Evolutionary conservation across 2,888 invertebrate species (phyloP).

Genomic region (Oconnorella tubifera): DNA sequence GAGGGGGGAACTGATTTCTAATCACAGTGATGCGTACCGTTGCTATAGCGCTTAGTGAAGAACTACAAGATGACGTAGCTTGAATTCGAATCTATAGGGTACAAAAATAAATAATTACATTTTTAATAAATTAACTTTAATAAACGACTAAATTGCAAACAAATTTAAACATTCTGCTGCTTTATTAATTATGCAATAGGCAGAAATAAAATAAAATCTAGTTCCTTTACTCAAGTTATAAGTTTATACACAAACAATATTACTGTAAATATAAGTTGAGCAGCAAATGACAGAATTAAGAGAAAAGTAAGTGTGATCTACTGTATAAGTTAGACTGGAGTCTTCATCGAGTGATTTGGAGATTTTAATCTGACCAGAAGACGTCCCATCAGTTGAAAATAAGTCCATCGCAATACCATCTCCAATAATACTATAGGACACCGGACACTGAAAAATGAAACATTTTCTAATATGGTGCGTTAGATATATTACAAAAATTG

Average conservation of each 20-base stretch:
- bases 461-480: too few species aligned
- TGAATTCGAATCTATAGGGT: conserved; percentile 39
- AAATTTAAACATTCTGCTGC: too few species aligned
- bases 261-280: too few species aligned
- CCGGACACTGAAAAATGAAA: conserved; percentile 36
- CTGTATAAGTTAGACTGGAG: conserved; percentile 19
- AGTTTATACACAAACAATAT: too few species aligned
- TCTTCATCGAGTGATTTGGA: conserved; percentile 19
- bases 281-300: too few species aligned
- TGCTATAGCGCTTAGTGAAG: conserved; percentile 36
- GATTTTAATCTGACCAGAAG: conserved; percentile 41
- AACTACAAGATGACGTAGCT: conserved; percentile 40
- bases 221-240: too few species aligned
- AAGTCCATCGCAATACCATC: conserved; percentile 41
- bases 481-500: too few species aligned
- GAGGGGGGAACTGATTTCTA: conserved; percentile 42
- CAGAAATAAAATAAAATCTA: too few species aligned
- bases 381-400: conserved; percentile 38
- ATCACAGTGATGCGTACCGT: conserved; percentile 39
- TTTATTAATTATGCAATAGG: too few species aligned
- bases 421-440: conserved; percentile 45
- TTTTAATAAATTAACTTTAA: neutral
- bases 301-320: too few species aligned
- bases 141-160: too few species aligned
- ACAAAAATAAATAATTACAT: neutral